phyloP scores from a whole-genome alignment of 2,113 vertebrate species.

The Chiloscyllium plagiosum region DNA sequence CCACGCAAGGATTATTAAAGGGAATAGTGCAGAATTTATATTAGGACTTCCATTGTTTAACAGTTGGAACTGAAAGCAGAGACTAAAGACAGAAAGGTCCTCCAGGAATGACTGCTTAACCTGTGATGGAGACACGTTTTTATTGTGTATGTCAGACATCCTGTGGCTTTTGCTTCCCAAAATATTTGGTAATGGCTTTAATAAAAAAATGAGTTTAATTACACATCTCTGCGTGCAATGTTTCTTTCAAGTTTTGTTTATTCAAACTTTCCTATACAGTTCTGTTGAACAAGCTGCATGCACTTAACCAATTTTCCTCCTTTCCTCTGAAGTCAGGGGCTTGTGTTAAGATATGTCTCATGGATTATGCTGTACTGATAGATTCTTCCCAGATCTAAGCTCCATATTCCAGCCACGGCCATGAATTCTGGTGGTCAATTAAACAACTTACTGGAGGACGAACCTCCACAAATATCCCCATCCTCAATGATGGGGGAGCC shows the following conservation, averaged over 20 bases:
- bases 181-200: background rate
- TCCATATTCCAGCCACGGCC: no score
- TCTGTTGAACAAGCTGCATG: background rate
- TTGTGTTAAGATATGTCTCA: background rate
- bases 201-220: background rate
- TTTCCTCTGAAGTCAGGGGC: background rate
- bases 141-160: background rate
- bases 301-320: background rate
- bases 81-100: background rate
- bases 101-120: background rate
- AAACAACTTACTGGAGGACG: no score
- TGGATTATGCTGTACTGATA: background rate
- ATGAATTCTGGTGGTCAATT: no score
- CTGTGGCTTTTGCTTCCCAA: background rate
- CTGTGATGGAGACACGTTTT: background rate
- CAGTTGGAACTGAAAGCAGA: background rate
- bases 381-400: no score
- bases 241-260: constrained; percentile 4
- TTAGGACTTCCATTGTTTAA: background rate
- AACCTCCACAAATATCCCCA: no score
- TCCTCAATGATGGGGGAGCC: no score
- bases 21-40: background rate
- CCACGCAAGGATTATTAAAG: background rate
- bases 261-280: background rate
- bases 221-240: background rate